These are phyloP conservation scores for Meiosimyza decipiens DNA, from an alignment of 2,888 invertebrate genomes.

Conservation along the genomic window DNA sequence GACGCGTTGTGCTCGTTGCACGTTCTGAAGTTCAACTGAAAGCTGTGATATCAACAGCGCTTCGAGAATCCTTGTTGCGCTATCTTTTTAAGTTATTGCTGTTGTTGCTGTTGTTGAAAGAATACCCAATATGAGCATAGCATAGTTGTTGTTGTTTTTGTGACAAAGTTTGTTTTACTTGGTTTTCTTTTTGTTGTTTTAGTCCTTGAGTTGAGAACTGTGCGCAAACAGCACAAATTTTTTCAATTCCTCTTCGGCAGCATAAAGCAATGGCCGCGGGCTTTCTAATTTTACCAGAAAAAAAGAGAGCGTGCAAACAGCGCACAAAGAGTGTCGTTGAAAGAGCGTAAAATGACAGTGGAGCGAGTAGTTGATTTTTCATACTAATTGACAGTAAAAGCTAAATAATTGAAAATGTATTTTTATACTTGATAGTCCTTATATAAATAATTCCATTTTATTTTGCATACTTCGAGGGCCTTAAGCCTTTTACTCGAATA, in stretches of 20 bases:
- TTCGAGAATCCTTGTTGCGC: constrained; percentile 19
- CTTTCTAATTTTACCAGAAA: not conserved
- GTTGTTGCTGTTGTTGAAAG: constrained; percentile 4
- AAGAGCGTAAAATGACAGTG: not conserved
- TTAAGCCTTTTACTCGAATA: too few relatives aligned
- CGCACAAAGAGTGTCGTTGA: not conserved
- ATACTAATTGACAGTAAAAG: not conserved
- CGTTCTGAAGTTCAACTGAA: constrained; percentile 40
- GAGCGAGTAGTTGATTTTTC: not conserved
- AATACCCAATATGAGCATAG: not conserved
- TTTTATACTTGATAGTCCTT: too few relatives aligned
- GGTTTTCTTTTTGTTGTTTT: not conserved
- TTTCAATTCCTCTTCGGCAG: not conserved
- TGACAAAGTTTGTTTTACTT: too few relatives aligned
- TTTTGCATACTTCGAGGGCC: too few relatives aligned
- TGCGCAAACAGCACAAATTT: constrained; percentile 13
- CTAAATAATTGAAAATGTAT: too few relatives aligned
- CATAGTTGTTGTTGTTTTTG: too few relatives aligned
- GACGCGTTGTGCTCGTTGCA: constrained; percentile 36
- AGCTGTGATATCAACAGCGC: constrained; percentile 20
- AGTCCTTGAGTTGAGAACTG: constrained; percentile 14
- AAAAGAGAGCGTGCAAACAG: constrained; percentile 4
- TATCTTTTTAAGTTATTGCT: not conserved
- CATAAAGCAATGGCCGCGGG: constrained; percentile 13
- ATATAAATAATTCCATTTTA: too few relatives aligned